phyloP scores from a whole-genome alignment of 1,140 invertebrate species.

The Papilio glaucus region DNA sequence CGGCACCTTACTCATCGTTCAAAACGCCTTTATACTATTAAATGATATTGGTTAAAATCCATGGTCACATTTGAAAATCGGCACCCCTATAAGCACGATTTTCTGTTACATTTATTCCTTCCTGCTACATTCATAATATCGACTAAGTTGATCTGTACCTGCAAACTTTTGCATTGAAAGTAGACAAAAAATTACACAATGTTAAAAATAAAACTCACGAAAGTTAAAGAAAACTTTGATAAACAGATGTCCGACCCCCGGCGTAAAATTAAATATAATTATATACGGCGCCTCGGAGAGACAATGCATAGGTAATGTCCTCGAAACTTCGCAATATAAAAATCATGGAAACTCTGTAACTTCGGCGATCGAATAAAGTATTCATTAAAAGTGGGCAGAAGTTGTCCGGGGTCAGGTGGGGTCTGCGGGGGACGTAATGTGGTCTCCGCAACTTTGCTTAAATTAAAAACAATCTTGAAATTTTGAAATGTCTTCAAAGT shows the following conservation, averaged over 20 bases:
- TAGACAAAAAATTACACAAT: slow-evolving; percentile 1
- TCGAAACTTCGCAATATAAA: slow-evolving; percentile 71
- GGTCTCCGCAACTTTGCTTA: slow-evolving; percentile 38
- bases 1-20: no score
- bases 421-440: slow-evolving; percentile 39
- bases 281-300: slow-evolving; percentile 44
- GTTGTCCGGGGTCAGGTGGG: slow-evolving; percentile 60
- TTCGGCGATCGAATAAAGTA: slow-evolving; percentile 70
- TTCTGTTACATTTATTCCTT: not conserved
- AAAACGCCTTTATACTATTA: no score
- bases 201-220: slow-evolving; percentile 15
- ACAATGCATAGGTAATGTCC: slow-evolving; percentile 73
- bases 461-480: slow-evolving; percentile 32
- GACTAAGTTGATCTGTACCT: not conserved
- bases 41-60: no score
- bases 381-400: slow-evolving; percentile 68
- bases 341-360: slow-evolving; percentile 71
- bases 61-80: no score
- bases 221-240: slow-evolving; percentile 37
- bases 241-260: slow-evolving; percentile 47
- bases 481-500: slow-evolving; percentile 20
- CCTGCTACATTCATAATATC: not conserved
- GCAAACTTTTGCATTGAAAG: not conserved
- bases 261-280: slow-evolving; percentile 67
- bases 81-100: not conserved